phyloP scores from a whole-genome alignment of 1,140 invertebrate genomes.

The Drosophila fuyamai region DNA sequence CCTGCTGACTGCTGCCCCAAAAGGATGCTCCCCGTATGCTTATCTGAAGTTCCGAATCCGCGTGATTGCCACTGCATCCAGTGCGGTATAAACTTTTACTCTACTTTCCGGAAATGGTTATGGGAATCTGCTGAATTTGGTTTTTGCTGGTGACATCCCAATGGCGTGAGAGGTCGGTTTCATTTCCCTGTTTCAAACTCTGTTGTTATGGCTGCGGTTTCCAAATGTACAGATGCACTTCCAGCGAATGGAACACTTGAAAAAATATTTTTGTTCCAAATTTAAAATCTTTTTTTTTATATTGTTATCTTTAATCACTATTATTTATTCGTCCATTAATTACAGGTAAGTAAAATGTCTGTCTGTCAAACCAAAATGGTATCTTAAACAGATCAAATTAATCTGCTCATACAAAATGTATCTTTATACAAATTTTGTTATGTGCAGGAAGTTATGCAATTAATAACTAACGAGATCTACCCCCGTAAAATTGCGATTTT shows the following conservation, averaged over 20 bases:
- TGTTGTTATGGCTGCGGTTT: constrained; percentile 30
- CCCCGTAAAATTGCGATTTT: neutral
- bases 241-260: constrained; percentile 2
- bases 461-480: neutral
- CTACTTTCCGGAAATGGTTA: constrained; percentile 2
- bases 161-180: constrained; percentile 24
- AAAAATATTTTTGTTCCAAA: neutral
- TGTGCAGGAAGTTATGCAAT: no score
- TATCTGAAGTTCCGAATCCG: constrained; percentile 57
- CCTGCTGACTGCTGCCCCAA: constrained; percentile 21
- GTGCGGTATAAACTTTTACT: constrained; percentile 34
- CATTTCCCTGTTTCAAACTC: constrained; percentile 24
- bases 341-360: no score
- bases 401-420: no score
- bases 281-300: no score
- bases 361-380: no score
- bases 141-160: constrained; percentile 37
- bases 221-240: constrained; percentile 22
- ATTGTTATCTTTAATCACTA: no score
- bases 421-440: no score
- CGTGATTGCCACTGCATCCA: constrained; percentile 34
- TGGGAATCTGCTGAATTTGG: constrained; percentile 10
- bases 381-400: no score
- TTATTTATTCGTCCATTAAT: no score
- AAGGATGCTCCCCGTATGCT: constrained; percentile 13